A percentile compares a stretch with the other conserved stretches of the same genome.
Evolutionary conservation across 2,888 invertebrate species (phyloP).

Genomic region (Zelleria hepariella): DNA sequence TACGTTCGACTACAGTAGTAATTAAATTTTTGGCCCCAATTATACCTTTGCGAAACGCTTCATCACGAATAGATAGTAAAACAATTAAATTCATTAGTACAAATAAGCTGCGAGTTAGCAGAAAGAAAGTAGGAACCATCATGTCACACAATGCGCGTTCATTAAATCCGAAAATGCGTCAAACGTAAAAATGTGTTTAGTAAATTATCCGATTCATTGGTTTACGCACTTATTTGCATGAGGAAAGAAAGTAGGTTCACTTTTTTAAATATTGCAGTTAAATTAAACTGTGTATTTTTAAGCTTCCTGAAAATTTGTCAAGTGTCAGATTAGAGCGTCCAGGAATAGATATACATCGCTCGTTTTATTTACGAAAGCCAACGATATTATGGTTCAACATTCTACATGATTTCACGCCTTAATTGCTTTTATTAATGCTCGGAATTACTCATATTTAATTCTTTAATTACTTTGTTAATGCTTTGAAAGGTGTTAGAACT

Average conservation of each 20-base stretch:
- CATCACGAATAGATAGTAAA: neutral
- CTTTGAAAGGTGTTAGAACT: neutral
- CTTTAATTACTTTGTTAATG: neutral
- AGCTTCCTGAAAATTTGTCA: neutral
- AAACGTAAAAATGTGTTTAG: neutral
- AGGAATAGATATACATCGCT: neutral
- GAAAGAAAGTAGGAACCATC: constrained; percentile 2
- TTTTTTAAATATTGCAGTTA: neutral
- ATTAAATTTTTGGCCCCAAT: neutral
- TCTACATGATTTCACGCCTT: neutral
- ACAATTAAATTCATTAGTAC: neutral
- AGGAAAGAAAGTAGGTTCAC: neutral
- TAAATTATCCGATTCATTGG: neutral
- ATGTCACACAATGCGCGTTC: neutral
- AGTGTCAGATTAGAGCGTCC: neutral
- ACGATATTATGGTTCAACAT: neutral
- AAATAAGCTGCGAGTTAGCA: neutral
- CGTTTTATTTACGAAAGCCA: neutral
- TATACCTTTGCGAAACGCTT: neutral
- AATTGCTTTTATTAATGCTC: neutral
- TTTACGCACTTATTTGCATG: neutral
- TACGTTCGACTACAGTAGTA: neutral
- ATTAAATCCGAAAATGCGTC: neutral
- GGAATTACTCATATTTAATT: neutral
- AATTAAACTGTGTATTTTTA: neutral